These are phyloP conservation scores for Atractosteus spatula DNA, from an alignment of 2,113 vertebrate species.

Conservation along the genomic window DNA sequence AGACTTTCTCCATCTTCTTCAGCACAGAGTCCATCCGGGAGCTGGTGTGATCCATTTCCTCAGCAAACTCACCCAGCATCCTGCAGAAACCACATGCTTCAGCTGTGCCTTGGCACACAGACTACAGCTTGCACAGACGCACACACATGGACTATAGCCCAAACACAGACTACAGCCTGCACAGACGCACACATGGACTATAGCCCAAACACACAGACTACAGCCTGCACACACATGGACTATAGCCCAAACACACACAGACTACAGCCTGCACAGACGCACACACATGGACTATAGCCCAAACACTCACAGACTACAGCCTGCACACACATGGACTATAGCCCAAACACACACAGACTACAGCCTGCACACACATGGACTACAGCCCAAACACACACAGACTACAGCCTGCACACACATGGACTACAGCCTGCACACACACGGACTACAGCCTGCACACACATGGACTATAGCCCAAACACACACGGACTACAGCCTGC, in stretches of 20 bases:
- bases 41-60: slow-evolving; percentile 75
- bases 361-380: neutral
- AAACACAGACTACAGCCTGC: neutral
- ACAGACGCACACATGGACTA: neutral
- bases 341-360: neutral
- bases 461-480: neutral
- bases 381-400: neutral
- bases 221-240: neutral
- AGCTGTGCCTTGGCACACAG: neutral
- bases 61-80: slow-evolving; percentile 69
- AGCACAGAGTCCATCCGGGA: slow-evolving; percentile 73
- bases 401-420: neutral
- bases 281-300: neutral
- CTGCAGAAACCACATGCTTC: slow-evolving; percentile 45
- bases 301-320: neutral
- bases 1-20: slow-evolving; percentile 76
- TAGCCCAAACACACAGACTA: neutral
- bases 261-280: neutral
- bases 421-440: neutral
- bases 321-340: neutral
- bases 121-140: neutral
- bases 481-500: neutral
- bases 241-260: neutral
- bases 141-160: neutral
- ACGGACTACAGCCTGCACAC: neutral